These are phyloP conservation scores for Amphibalanus amphitrite DNA, from an alignment of 1,140 invertebrate genomes.

Conservation along the genomic window DNA sequence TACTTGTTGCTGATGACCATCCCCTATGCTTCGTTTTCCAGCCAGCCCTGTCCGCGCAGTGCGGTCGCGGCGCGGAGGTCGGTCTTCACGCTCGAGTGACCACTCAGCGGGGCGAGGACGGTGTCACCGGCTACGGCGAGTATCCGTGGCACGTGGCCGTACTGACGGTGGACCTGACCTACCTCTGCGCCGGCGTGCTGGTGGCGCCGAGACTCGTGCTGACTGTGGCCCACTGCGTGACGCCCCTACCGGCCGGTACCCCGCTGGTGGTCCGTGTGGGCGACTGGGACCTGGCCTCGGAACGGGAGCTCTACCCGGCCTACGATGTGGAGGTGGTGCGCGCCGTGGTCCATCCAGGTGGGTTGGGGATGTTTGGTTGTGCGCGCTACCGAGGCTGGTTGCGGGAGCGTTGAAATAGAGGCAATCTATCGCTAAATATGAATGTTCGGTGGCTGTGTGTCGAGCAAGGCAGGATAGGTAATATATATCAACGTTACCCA, in stretches of 20 bases:
- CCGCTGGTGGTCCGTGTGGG: not conserved
- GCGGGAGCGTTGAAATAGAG: not conserved
- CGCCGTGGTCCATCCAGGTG: not conserved
- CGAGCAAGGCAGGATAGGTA: not conserved
- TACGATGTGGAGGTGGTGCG: not conserved
- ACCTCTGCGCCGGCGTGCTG: conserved; percentile 7
- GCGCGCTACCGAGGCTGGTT: too few relatives aligned
- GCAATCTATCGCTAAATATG: not conserved
- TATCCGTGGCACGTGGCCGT: conserved; percentile 2
- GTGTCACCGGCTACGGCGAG: not conserved
- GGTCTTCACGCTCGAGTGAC: not conserved
- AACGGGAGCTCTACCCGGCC: not conserved
- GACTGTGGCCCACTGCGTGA: conserved; percentile 7
- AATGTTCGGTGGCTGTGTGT: not conserved
- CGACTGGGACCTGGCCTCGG: not conserved
- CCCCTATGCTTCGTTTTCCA: not conserved
- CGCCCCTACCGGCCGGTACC: not conserved
- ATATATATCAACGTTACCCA: not conserved
- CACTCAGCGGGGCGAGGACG: not conserved
- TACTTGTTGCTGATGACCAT: too few relatives aligned
- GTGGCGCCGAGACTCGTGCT: conserved; percentile 2
- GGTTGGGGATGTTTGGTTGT: too few relatives aligned
- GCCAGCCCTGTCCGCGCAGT: not conserved
- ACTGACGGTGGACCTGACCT: not conserved
- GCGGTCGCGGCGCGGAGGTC: not conserved